Evolutionary conservation across 1,140 invertebrate species (phyloP).

Genomic region (Homarus americanus): DNA sequence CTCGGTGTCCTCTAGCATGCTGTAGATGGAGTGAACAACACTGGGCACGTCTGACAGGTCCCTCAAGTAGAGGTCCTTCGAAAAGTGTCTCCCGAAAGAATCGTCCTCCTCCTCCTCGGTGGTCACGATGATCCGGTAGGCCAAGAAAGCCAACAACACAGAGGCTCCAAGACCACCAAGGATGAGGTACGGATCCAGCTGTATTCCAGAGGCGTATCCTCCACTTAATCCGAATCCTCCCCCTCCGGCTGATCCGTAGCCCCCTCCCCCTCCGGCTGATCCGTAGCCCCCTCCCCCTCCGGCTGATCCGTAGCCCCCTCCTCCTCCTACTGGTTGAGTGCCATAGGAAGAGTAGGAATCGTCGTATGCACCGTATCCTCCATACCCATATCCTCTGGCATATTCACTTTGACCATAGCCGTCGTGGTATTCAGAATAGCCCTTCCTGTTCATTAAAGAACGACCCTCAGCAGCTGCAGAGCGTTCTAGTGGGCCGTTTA

Average conservation of each 20-base stretch:
- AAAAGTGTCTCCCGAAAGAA: too few relatives aligned
- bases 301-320: conserved; percentile 10
- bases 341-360: conserved; percentile 19
- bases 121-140: conserved; percentile 61
- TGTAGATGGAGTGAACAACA: conserved; percentile 53
- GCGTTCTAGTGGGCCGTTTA: conserved; percentile 21
- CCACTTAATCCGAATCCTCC: too few relatives aligned
- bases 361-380: conserved; percentile 21
- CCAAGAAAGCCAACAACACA: conserved; percentile 49
- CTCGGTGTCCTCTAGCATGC: conserved; percentile 40
- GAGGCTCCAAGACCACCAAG: conserved; percentile 51
- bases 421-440: conserved; percentile 18
- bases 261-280: too few relatives aligned
- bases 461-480: background rate
- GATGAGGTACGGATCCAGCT: conserved; percentile 61
- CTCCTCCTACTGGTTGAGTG: background rate
- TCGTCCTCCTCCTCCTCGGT: conserved; percentile 4
- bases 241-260: background rate
- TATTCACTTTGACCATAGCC: conserved; percentile 5
- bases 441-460: conserved; percentile 5
- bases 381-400: background rate
- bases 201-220: conserved; percentile 35
- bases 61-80: conserved; percentile 36
- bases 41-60: conserved; percentile 56
- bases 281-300: background rate